phyloP scores from a whole-genome alignment of 2,888 invertebrate genomes.

The Idaea straminata region DNA sequence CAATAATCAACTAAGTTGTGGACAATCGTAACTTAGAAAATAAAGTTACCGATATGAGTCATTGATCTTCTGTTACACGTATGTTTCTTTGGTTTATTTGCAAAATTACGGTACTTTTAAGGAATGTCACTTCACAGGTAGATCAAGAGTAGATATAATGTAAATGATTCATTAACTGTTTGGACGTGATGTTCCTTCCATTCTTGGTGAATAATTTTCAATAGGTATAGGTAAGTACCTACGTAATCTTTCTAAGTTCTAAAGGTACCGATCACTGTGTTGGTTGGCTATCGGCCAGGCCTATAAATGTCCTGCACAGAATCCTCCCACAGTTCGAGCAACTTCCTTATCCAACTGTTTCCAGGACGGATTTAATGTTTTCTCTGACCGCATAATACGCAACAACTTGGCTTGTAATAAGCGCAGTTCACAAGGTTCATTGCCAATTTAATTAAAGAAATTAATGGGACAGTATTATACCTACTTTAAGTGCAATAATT shows the following conservation, averaged over 20 bases:
- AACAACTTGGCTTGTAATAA: conserved; percentile 17
- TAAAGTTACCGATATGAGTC: neutral
- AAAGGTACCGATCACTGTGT: neutral
- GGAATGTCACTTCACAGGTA: neutral
- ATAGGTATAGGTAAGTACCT: neutral
- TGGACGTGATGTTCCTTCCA: too few relatives aligned
- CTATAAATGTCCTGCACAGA: conserved; percentile 58
- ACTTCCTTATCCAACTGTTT: conserved; percentile 46
- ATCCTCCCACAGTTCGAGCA: conserved; percentile 39
- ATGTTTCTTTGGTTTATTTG: neutral
- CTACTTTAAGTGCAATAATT: neutral
- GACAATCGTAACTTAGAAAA: neutral
- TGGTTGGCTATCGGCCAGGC: conserved; percentile 58
- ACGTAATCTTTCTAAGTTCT: neutral
- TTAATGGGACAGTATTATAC: conserved; percentile 8
- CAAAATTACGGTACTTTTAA: neutral
- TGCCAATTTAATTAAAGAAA: conserved; percentile 42
- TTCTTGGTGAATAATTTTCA: neutral
- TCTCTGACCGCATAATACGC: neutral
- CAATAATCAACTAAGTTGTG: neutral
- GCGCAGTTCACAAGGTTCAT: conserved; percentile 39
- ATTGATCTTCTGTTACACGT: neutral
- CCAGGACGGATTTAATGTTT: neutral
- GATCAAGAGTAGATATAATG: neutral
- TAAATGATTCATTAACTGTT: neutral